A percentile compares a stretch with the other conserved stretches of the same genome.
Evolutionary conservation across 2,797 vertebrate genomes (phyloP).

Genomic region (Melanogrammus aeglefinus): DNA sequence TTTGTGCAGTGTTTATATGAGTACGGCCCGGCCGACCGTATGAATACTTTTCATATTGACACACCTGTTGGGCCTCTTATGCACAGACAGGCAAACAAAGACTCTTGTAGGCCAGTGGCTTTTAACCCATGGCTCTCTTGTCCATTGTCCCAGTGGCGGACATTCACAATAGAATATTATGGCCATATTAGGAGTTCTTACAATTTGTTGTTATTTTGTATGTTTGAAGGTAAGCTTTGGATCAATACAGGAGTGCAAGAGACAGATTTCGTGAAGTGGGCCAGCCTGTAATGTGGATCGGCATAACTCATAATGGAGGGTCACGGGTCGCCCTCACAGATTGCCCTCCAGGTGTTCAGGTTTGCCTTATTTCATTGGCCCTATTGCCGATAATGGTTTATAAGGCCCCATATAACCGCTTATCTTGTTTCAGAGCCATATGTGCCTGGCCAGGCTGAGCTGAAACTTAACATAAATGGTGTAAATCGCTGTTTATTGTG

Average conservation of each 20-base stretch:
- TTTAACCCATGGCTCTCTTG: background rate
- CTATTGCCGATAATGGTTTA: slow-evolving; percentile 36
- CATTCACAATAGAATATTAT: background rate
- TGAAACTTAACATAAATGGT: slow-evolving; percentile 53
- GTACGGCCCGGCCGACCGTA: slow-evolving; percentile 47
- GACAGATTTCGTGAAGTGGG: background rate
- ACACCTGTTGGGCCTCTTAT: slow-evolving; percentile 71
- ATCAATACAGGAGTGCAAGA: background rate
- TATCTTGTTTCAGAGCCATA: slow-evolving; percentile 58
- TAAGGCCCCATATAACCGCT: slow-evolving; percentile 45
- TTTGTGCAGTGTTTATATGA: slow-evolving; percentile 60
- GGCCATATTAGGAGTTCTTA: slow-evolving; percentile 25
- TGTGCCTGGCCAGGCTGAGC: slow-evolving; percentile 45
- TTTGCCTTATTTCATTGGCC: slow-evolving; percentile 31
- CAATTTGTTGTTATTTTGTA: slow-evolving; percentile 19
- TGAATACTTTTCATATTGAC: slow-evolving; percentile 69
- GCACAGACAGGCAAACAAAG: slow-evolving; percentile 59
- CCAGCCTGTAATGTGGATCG: background rate
- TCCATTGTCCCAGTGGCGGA: background rate
- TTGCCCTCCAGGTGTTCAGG: slow-evolving; percentile 17
- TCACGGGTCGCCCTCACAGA: slow-evolving; percentile 1
- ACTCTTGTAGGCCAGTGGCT: slow-evolving; percentile 32
- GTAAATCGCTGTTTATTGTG: slow-evolving; percentile 55
- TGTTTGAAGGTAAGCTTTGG: background rate
- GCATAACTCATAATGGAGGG: slow-evolving; percentile 4